Percentiles rank a stretch among this genome's conserved stretches.
Conservation (phyloP, 2,888 invertebrate genomes). For the Altica lythri region DNA sequence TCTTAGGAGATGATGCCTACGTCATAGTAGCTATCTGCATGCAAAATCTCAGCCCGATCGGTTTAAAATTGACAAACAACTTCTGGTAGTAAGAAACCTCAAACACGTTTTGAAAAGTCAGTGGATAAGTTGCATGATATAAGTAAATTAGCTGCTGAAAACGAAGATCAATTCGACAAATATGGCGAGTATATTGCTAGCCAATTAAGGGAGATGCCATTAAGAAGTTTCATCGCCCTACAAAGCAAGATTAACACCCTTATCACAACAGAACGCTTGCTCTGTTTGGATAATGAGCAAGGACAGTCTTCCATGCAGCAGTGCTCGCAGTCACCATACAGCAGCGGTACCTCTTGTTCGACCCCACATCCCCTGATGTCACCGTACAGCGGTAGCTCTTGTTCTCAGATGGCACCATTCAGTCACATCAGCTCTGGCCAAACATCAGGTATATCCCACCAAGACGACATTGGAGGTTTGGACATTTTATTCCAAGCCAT, state of each 20-base stretch:
- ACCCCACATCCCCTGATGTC: slow-evolving; percentile 3
- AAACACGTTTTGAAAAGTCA: slow-evolving; percentile 8
- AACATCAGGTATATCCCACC: slow-evolving; percentile 9
- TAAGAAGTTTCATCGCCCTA: slow-evolving; percentile 9
- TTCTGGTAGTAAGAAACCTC: slow-evolving; percentile 7
- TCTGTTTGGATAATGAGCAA: slow-evolving; percentile 5
- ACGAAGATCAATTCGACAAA: slow-evolving; percentile 5
- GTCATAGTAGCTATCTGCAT: too few relatives aligned
- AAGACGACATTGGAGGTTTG: slow-evolving; percentile 13
- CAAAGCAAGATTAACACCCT: slow-evolving; percentile 7
- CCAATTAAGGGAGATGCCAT: slow-evolving; percentile 12
- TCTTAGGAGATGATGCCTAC: too few relatives aligned
- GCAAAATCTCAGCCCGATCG: too few relatives aligned
- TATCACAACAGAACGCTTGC: slow-evolving; percentile 4
- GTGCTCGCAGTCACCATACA: not conserved
- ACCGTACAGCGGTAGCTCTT: slow-evolving; percentile 16
- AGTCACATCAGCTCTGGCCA: slow-evolving; percentile 13
- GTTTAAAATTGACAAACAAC: too few relatives aligned
- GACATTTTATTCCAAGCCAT: slow-evolving; percentile 16
- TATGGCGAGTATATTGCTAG: slow-evolving; percentile 9
- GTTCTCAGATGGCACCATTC: slow-evolving; percentile 14
- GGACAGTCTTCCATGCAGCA: slow-evolving; percentile 10
- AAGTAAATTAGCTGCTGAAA: slow-evolving; percentile 5
- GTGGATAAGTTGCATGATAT: slow-evolving; percentile 12
- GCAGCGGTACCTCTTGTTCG: slow-evolving; percentile 14